Base-by-base conservation (phyloP, 1,140 invertebrate genomes). In the Chironomus tepperi region DNA sequence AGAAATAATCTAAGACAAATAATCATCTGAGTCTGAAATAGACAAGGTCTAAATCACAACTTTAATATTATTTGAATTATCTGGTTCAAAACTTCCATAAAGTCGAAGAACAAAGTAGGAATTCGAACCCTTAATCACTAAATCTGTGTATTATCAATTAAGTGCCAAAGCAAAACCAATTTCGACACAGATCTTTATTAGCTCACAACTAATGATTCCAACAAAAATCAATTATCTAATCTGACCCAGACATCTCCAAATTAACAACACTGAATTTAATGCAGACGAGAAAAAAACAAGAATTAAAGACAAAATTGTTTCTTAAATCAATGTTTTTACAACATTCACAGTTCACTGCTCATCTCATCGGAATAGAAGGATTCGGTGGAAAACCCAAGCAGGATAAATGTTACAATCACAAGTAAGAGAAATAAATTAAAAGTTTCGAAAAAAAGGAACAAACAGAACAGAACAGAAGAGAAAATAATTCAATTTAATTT, bases 341-440 rank as follows among this genome's bases (percentile, higher is more conserved):
- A n/a, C 47, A 57, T 57, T 57, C 7, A 57, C 65, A 70, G 65
- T 70, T 70, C 65, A 21, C 65, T 9, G 65, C 65, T 19, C 16
- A 70, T 21, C 65, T 70, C 6, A 18, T 70, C 12, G 65, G 65
- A 3, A 70, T 70, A 3, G 16, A 70, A 70, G n/a, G 65, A 6
- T 70, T 70, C 9, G 19, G 19, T 19, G 9, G 16, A 9, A 70
- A 70, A 70, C n/a, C 19, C 2, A 70, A 70, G 18, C 15, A 18
- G n/a, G 65, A 70, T 18, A 70, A 70, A 70, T 70, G 65, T 16
- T 70, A 70, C 65, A 70, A 18, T 70, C 65, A 70, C 65, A 70
- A 70, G 65, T 70, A 70, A 70, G 9, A 16, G 2, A 70, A 70
- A 18, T 9, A 19, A 70, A 70, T 70, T 19, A 19, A 16, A 70